phyloP scores from a whole-genome alignment of 2,888 invertebrate species.

The Dryobotodes eremita region DNA sequence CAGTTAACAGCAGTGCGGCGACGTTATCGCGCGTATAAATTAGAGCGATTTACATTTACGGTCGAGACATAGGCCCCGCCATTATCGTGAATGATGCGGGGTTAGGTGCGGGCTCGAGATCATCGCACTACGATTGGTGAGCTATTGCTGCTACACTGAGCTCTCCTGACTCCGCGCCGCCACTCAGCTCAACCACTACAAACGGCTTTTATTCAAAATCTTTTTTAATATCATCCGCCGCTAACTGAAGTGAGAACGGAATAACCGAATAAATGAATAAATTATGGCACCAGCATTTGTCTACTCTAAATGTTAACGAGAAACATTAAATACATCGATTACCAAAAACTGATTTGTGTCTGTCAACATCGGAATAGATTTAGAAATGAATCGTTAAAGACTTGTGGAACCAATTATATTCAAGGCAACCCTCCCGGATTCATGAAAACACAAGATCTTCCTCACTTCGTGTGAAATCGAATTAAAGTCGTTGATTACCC shows the following conservation, averaged over 20 bases:
- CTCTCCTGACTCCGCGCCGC: conserved; percentile 37
- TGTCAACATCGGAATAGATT: conserved; percentile 33
- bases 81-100: conserved; percentile 89
- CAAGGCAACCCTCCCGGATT: conserved; percentile 19
- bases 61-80: conserved; percentile 87
- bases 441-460: conserved; percentile 47
- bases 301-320: conserved; percentile 59
- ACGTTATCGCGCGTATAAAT: conserved; percentile 91
- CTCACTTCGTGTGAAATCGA: conserved; percentile 73
- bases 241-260: conserved; percentile 55
- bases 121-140: conserved; percentile 75
- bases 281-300: conserved; percentile 48
- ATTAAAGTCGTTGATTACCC: conserved; percentile 84
- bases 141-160: conserved; percentile 61
- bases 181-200: conserved; percentile 44
- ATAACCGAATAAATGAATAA: conserved; percentile 61
- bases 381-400: conserved; percentile 24
- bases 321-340: conserved; percentile 58
- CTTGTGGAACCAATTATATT: conserved; percentile 15
- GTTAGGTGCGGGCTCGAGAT: conserved; percentile 83
- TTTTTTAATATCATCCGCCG: conserved; percentile 45
- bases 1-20: conserved; percentile 90
- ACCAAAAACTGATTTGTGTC: conserved; percentile 41
- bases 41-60: conserved; percentile 90
- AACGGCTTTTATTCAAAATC: conserved; percentile 53